Conservation (phyloP, 2,888 invertebrate genomes). For the Helleia helle region DNA sequence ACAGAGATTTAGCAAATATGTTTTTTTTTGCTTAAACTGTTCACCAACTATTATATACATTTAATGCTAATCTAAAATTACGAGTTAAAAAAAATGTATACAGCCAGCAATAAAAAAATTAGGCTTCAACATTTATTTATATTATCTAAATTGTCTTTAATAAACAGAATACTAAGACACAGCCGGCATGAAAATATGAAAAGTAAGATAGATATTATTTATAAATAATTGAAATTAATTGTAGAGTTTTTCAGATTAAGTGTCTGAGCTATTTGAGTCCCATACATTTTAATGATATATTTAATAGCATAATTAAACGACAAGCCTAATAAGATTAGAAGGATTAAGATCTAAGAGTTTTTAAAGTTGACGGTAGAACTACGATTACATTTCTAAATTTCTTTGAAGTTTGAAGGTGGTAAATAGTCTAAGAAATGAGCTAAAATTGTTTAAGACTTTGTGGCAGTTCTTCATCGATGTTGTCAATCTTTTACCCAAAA, state of each 20-base stretch:
- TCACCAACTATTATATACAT: slow-evolving; percentile 24
- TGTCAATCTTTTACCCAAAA: neutral
- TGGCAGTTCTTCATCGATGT: slow-evolving; percentile 17
- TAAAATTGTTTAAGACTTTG: neutral
- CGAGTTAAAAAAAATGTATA: slow-evolving; percentile 19
- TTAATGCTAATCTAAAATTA: slow-evolving; percentile 24
- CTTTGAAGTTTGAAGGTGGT: neutral
- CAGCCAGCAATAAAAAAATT: slow-evolving; percentile 4
- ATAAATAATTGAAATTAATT: neutral
- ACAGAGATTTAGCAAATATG: too few species aligned
- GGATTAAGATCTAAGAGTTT: slow-evolving; percentile 6
- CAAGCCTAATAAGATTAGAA: neutral
- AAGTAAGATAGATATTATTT: neutral
- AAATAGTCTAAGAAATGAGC: neutral
- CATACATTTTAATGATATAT: slow-evolving; percentile 3
- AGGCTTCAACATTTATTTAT: neutral
- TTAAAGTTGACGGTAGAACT: neutral
- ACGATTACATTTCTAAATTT: neutral
- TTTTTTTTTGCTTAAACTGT: slow-evolving; percentile 20
- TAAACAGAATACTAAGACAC: slow-evolving; percentile 6
- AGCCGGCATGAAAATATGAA: neutral
- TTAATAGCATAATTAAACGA: slow-evolving; percentile 2
- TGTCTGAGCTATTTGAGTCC: slow-evolving; percentile 1
- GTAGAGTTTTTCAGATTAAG: neutral
- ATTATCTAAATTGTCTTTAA: neutral